phyloP scores from a whole-genome alignment of 1,140 invertebrate genomes.

The Limonius californicus region DNA sequence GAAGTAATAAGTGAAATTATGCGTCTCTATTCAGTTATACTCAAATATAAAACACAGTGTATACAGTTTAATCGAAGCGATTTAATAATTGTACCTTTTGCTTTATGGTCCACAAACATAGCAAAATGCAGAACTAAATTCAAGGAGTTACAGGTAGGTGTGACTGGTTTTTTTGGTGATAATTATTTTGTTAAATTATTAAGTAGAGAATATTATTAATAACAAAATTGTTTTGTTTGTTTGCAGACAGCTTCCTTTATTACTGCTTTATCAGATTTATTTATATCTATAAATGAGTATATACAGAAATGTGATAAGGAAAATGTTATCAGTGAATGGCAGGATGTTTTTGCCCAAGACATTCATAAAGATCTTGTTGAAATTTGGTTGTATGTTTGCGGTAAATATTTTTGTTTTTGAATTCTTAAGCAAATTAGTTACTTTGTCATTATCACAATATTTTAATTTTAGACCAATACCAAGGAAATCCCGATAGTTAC shows the following conservation, averaged over 20 bases:
- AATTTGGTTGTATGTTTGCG: slow-evolving; percentile 49
- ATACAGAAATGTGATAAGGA: slow-evolving; percentile 49
- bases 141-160: not conserved
- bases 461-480: slow-evolving; percentile 32
- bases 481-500: slow-evolving; percentile 18
- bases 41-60: slow-evolving; percentile 42
- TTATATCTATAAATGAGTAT: slow-evolving; percentile 47
- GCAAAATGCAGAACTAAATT: not conserved
- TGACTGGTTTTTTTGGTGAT: not conserved
- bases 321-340: slow-evolving; percentile 57
- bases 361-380: slow-evolving; percentile 51
- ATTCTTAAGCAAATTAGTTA: not conserved
- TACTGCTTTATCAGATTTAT: slow-evolving; percentile 52
- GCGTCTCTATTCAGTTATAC: slow-evolving; percentile 42
- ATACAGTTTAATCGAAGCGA: slow-evolving; percentile 57
- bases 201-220: no score
- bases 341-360: slow-evolving; percentile 53
- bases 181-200: not conserved
- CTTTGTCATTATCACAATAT: no score
- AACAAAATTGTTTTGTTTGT: no score
- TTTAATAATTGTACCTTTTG: slow-evolving; percentile 59
- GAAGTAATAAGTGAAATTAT: slow-evolving; percentile 46
- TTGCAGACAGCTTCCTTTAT: slow-evolving; percentile 48
- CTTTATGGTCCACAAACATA: slow-evolving; percentile 55
- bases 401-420: slow-evolving; percentile 30